These are phyloP conservation scores for Stenoptilia bipunctidactyla DNA, from an alignment of 2,888 invertebrate genomes.

Conservation along the genomic window DNA sequence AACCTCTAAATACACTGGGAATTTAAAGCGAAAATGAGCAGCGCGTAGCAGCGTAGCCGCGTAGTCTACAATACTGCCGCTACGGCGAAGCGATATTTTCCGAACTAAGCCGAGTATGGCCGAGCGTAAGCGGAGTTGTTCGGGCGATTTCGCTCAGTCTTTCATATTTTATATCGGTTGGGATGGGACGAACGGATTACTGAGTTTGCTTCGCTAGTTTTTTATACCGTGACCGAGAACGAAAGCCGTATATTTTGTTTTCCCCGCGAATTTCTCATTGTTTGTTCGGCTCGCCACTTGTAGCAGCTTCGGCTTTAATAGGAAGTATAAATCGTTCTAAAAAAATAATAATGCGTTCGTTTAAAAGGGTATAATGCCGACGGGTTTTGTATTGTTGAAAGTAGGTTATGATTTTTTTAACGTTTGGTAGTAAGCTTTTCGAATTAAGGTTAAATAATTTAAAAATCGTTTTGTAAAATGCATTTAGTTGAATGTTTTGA, in stretches of 20 bases:
- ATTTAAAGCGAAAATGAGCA: constrained; percentile 4
- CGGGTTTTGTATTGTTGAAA: neutral
- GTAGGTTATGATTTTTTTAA: neutral
- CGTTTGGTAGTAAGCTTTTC: too few relatives aligned
- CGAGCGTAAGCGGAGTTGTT: constrained; percentile 26
- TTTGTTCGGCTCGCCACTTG: constrained; percentile 38
- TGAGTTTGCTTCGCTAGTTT: constrained; percentile 63
- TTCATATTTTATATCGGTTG: constrained; percentile 68
- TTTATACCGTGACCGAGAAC: constrained; percentile 50
- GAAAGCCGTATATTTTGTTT: constrained; percentile 48
- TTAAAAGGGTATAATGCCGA: constrained; percentile 5
- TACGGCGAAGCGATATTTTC: constrained; percentile 38
- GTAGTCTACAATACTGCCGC: constrained; percentile 54
- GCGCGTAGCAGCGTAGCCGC: constrained; percentile 31
- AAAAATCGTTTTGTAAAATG: too few relatives aligned
- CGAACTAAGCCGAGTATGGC: constrained; percentile 34
- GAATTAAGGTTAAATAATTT: too few relatives aligned
- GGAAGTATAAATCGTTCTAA: constrained; percentile 28
- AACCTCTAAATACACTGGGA: constrained; percentile 35
- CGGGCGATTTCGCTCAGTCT: constrained; percentile 57
- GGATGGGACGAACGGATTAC: constrained; percentile 59
- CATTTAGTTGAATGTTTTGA: too few relatives aligned
- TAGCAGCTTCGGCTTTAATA: constrained; percentile 48
- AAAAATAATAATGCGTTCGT: constrained; percentile 26
- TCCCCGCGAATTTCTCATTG: constrained; percentile 48